Conservation (phyloP, 2,113 vertebrate genomes). For the Plecturocebus donacophilus region DNA sequence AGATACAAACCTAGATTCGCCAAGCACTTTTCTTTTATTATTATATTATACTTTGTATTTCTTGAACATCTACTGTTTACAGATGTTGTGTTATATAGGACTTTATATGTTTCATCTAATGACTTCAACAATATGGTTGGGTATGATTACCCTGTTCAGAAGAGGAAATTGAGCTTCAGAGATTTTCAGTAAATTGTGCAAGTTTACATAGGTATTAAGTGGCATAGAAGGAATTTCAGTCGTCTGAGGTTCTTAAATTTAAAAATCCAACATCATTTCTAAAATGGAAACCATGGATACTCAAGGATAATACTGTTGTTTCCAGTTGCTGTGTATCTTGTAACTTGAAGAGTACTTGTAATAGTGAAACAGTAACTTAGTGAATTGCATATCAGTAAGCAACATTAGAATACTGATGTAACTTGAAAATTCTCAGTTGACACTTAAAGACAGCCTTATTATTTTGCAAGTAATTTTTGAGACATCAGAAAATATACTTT, state of each 20-base stretch:
- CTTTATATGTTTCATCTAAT: neutral
- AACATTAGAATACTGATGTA: neutral
- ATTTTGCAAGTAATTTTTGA: constrained; percentile 21
- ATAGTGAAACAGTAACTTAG: constrained; percentile 7
- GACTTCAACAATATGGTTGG: neutral
- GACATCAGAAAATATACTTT: neutral
- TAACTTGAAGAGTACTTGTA: neutral
- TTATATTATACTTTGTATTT: neutral
- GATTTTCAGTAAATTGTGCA: neutral
- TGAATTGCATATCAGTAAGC: neutral
- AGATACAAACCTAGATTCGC: neutral
- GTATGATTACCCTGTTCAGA: neutral
- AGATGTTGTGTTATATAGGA: neutral
- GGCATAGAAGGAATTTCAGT: neutral
- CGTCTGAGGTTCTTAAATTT: neutral
- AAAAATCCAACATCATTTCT: constrained; percentile 26
- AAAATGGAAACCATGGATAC: neutral
- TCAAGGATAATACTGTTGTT: neutral
- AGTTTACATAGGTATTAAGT: neutral
- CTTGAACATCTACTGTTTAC: neutral
- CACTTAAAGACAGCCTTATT: neutral
- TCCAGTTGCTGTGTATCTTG: neutral
- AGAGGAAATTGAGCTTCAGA: neutral
- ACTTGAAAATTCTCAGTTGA: constrained; percentile 17
- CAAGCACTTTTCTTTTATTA: neutral